phyloP scores from a whole-genome alignment of 2,888 invertebrate genomes.

The Ophion obscuratus region DNA sequence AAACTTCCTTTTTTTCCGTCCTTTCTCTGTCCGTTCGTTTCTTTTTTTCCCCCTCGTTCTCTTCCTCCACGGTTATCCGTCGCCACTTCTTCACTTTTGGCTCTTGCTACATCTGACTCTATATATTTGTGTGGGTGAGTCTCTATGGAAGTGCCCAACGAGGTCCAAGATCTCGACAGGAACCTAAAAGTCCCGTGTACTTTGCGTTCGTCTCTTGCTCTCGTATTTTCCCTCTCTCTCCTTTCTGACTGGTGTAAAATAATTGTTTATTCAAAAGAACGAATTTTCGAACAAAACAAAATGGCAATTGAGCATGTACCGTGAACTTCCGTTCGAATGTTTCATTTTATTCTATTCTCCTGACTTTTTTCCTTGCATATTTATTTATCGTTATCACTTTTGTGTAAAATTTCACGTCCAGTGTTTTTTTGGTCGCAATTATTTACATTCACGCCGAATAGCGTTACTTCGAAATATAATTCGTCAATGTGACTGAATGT shows the following conservation, averaged over 20 bases:
- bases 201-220: constrained; percentile 35
- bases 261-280: no score
- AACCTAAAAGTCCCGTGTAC: constrained; percentile 43
- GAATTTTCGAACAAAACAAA: no score
- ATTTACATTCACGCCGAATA: neutral
- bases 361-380: no score
- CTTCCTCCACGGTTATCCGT: constrained; percentile 49
- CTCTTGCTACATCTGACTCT: constrained; percentile 59
- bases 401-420: constrained; percentile 7
- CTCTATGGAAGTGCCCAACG: constrained; percentile 51
- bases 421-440: neutral
- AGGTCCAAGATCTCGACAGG: constrained; percentile 51
- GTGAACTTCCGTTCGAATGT: no score
- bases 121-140: constrained; percentile 45
- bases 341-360: no score
- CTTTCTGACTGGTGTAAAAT: constrained; percentile 1
- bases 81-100: constrained; percentile 33
- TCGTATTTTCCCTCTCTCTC: constrained; percentile 26
- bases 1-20: constrained; percentile 60
- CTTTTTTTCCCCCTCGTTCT: constrained; percentile 25
- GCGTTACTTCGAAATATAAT: neutral
- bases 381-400: no score
- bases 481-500: neutral
- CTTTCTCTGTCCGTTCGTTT: constrained; percentile 38
- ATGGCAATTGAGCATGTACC: no score